Percentiles rank a stretch among this genome's conserved stretches.
Evolutionary conservation across 2,797 vertebrate species (phyloP).

Genomic region (Gambelia wislizenii): DNA sequence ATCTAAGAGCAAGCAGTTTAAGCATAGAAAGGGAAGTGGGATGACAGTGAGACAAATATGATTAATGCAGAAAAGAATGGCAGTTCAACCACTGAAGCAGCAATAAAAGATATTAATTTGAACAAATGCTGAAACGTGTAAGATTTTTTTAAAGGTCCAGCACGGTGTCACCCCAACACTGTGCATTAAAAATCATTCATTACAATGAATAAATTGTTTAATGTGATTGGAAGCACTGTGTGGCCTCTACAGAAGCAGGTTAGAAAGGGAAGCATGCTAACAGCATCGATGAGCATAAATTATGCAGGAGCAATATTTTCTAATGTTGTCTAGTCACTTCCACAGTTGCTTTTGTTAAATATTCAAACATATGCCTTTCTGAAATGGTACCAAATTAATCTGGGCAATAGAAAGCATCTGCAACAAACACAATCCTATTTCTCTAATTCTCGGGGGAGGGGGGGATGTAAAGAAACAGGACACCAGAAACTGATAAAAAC

Average conservation of each 20-base stretch:
- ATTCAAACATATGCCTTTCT: slow-evolving; percentile 85
- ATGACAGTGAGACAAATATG: slow-evolving; percentile 66
- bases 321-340: slow-evolving; percentile 75
- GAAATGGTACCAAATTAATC: slow-evolving; percentile 85
- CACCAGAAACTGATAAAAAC: fast-evolving
- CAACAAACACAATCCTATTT: slow-evolving; percentile 71
- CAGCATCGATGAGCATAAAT: slow-evolving; percentile 84
- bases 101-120: slow-evolving; percentile 82
- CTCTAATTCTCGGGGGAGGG: slow-evolving; percentile 44
- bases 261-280: slow-evolving; percentile 78
- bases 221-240: slow-evolving; percentile 84
- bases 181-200: slow-evolving; percentile 85
- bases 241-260: slow-evolving; percentile 76
- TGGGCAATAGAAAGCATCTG: slow-evolving; percentile 79
- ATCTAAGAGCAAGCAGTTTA: slow-evolving; percentile 19
- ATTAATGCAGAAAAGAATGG: slow-evolving; percentile 74
- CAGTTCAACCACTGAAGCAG: slow-evolving; percentile 78
- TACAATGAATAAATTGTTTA: slow-evolving; percentile 86
- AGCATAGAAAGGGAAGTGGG: slow-evolving; percentile 48
- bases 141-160: slow-evolving; percentile 76
- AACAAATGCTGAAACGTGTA: slow-evolving; percentile 74
- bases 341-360: slow-evolving; percentile 84
- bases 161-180: slow-evolving; percentile 76
- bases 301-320: slow-evolving; percentile 84
- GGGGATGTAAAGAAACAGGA: background rate